phyloP scores from a whole-genome alignment of 2,888 invertebrate genomes.

The Xanthia togata region DNA sequence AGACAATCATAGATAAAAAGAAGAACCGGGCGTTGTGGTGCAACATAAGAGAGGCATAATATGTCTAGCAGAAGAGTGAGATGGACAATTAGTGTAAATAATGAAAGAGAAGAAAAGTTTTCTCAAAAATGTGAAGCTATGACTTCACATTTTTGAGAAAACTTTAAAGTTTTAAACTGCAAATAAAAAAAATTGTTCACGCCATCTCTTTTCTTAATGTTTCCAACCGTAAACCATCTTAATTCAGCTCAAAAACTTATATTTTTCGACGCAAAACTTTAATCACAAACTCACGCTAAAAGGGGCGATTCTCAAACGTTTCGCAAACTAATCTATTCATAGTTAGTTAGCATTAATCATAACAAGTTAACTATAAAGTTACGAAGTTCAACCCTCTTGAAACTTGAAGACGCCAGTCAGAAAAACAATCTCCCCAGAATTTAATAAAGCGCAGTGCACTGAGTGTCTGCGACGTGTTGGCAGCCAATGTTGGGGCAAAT shows the following conservation, averaged over 20 bases:
- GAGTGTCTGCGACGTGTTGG: constrained; percentile 61
- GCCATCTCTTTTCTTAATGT: constrained; percentile 18
- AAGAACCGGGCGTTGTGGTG: neutral
- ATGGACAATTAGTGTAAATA: neutral
- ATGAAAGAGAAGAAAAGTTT: neutral
- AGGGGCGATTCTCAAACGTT: constrained; percentile 56
- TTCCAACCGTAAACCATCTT: constrained; percentile 42
- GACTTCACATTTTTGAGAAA: no score
- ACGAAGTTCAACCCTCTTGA: constrained; percentile 66
- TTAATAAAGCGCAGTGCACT: constrained; percentile 71
- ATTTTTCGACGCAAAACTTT: constrained; percentile 53
- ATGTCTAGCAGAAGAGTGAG: neutral
- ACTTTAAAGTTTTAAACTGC: constrained; percentile 18
- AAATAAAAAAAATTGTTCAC: constrained; percentile 17
- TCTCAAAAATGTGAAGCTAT: neutral
- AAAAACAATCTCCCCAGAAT: constrained; percentile 71
- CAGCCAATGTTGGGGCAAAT: constrained; percentile 42
- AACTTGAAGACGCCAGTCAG: constrained; percentile 65
- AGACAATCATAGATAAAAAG: neutral
- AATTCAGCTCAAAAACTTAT: constrained; percentile 48
- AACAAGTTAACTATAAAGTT: constrained; percentile 68
- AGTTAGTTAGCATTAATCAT: constrained; percentile 69
- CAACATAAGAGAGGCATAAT: no score
- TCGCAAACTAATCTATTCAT: constrained; percentile 69
- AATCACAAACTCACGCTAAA: constrained; percentile 57